Base-by-base conservation (phyloP, 2,113 vertebrate species). In the Grallaria varia region DNA sequence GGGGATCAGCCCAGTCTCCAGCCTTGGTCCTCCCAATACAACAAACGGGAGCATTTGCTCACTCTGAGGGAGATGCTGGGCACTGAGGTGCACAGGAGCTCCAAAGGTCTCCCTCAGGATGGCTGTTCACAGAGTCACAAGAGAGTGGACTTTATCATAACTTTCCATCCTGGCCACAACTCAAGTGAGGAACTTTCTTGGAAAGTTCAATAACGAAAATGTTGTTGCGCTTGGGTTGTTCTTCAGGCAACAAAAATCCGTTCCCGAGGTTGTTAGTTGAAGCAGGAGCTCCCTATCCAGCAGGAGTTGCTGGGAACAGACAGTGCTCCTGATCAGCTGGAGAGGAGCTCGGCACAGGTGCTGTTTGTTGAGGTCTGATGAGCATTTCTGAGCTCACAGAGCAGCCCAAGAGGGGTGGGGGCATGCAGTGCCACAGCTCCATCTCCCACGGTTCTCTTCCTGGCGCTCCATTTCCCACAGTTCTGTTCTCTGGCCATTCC, bases 131-230 rank as follows among this genome's bases (percentile, higher is more conserved):
- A 25, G 30, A 40, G 12, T 16, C 42, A 22, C 63, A 25, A 7
- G 6, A 39, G 17, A 27, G 22, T 1, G 64, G 22, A 40, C 22
- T 69, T n/a, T 22, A 11, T 24, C 28, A 8, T 8, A 10, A 4
- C 22, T 39, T 49, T 33, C 78, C 23, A 8, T 22, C 35, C 35
- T 4, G 4, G 42, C 13, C 55, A n/a, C n/a, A 13, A 10, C 50
- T 50, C 2, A 3, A 13, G 45, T 5, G 16, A 27, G 52, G 63
- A 16, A 30, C 27, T 37, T 23, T 14, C 24, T 12, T 14, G 27
- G 17, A 4, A 20, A 52, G 12, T 8, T 20, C 16, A 1, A 24
- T 3, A 12, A 27, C 0, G 4, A 52, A 18, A 35, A 35, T 44
- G 39, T 64, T 35, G 23, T 62, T 37, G 27, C 47, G 2, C 39